These are phyloP conservation scores for Ivindomyrus marchei DNA, from an alignment of 2,113 vertebrate species.

Conservation along the genomic window DNA sequence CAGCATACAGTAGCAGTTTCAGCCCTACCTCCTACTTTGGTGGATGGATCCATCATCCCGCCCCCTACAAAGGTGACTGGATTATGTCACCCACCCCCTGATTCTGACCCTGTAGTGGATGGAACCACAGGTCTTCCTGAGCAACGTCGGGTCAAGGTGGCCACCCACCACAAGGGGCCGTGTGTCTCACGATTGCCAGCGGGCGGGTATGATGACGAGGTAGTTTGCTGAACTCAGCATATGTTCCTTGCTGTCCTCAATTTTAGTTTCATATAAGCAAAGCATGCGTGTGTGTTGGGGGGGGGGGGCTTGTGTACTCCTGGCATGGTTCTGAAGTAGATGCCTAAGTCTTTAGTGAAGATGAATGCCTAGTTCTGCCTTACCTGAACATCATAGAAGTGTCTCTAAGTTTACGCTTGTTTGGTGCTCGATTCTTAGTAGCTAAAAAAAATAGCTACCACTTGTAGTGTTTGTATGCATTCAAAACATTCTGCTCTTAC, in stretches of 20 bases:
- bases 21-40: background rate
- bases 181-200: conserved; percentile 90
- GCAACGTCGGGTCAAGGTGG: conserved; percentile 86
- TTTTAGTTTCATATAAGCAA: background rate
- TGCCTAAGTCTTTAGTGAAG: background rate
- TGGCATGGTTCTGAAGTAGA: background rate
- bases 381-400: background rate
- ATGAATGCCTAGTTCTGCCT: background rate
- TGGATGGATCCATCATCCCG: background rate
- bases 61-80: conserved; percentile 33
- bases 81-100: conserved; percentile 38
- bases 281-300: background rate
- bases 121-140: conserved; percentile 61
- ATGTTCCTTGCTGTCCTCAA: background rate
- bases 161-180: conserved; percentile 86
- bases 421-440: background rate
- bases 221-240: conserved; percentile 54
- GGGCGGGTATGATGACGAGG: conserved; percentile 97
- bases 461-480: background rate
- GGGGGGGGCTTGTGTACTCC: background rate
- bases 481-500: background rate
- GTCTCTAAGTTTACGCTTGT: background rate
- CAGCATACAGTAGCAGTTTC: background rate
- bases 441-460: background rate
- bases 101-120: conserved; percentile 41